phyloP scores from a whole-genome alignment of 2,888 invertebrate genomes.

The Amiota mariae region DNA sequence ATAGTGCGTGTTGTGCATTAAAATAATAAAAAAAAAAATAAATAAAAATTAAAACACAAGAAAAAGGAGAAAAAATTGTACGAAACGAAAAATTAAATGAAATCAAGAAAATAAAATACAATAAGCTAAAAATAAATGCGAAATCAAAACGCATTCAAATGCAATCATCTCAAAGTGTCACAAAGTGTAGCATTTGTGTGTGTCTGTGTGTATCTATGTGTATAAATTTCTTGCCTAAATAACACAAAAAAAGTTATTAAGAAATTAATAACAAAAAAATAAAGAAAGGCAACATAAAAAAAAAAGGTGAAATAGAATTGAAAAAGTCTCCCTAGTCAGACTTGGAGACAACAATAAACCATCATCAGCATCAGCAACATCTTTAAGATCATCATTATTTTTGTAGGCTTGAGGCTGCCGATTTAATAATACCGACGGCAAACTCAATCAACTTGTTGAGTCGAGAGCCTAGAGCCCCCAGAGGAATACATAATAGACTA shows the following conservation, averaged over 20 bases:
- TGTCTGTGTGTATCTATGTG: conserved; percentile 14
- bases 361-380: not conserved
- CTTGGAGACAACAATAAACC: not conserved
- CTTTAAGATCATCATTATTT: not conserved
- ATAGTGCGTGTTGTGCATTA: not conserved
- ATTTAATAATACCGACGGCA: conserved; percentile 20
- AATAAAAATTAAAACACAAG: not conserved
- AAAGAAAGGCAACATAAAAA: not conserved
- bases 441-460: conserved; percentile 20
- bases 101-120: conserved; percentile 26
- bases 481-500: too few relatives aligned
- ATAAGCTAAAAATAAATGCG: conserved; percentile 4
- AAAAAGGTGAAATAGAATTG: not conserved
- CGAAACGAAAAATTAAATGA: conserved; percentile 27
- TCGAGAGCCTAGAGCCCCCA: not conserved
- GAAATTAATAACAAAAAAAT: conserved; percentile 1
- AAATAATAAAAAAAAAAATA: conserved; percentile 7
- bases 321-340: conserved; percentile 3
- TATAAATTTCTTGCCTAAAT: conserved; percentile 4
- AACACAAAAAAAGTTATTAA: conserved; percentile 23
- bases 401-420: not conserved
- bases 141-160: conserved; percentile 6
- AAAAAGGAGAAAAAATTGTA: conserved; percentile 24
- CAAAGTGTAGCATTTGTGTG: not conserved
- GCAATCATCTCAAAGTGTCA: not conserved